Base-by-base conservation (phyloP, 2,113 vertebrate genomes). In the Hipposideros armiger region DNA sequence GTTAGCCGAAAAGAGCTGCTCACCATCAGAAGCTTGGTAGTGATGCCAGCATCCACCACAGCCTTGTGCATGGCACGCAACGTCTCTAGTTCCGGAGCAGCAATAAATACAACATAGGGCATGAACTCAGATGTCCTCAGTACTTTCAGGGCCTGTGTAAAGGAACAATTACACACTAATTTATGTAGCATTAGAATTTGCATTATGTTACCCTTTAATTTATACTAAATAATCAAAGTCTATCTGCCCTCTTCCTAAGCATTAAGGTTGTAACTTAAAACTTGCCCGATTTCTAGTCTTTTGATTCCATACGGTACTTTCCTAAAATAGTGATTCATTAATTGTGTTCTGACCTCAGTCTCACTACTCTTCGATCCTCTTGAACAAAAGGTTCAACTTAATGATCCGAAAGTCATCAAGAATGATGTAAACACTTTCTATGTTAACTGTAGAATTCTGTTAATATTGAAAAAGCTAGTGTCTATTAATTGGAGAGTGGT, bases 41-140 rank as follows among this genome's bases (percentile, higher is more conserved):
- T 99, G 93, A 99, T 99, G 92, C 99, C 99, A 87, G 99, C 99
- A 97, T 99, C 99, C 80, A 99, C 98, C 90, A 99, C 99, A 82
- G 99, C 99, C 98, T 99, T 99, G 98, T 99, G 99, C 99, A 99
- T 99, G 66, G 99, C 99, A 97, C 99, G 99, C 80, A 99, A 92
- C 0, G 99, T 99, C 95, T 99, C 99, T 92, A 99, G 96, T 87
- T 99, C 99, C 2, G 99, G 99, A 97, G 99, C 99, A 93, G 99
- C 99, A 92, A 99, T 99, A 76, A 99, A 99, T 60, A 99, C 99
- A 62, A 99, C 99, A 14, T 99, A 99, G 50, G 99, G 99, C 99
- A 99, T 99, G 96, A 99, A 99, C 98, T 99, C 99, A 2, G 99
- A 99, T 17, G 99, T 99, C 98, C 99, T 99, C 97, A 99, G 98